phyloP scores from a whole-genome alignment of 2,797 vertebrate genomes.

The Potorous gilbertii region DNA sequence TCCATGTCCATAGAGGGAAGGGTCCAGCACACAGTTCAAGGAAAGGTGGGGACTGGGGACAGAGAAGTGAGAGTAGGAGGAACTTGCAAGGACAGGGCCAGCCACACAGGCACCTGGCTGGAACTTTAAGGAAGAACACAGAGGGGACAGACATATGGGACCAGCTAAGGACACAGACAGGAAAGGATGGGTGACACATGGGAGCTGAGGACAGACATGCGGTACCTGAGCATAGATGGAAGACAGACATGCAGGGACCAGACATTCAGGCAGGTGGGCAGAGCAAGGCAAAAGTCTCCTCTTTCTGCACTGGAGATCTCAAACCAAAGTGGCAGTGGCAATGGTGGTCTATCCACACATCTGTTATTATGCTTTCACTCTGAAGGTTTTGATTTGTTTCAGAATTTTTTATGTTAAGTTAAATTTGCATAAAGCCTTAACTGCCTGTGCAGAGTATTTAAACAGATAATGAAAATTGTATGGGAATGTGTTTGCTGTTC shows the following conservation, averaged over 20 bases:
- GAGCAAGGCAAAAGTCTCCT: background rate
- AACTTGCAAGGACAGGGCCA: background rate
- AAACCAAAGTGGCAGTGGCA: background rate
- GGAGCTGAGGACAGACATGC: background rate
- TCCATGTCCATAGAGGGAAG: background rate
- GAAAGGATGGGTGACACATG: background rate
- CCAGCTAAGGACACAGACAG: background rate
- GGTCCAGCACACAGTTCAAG: background rate
- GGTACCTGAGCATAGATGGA: background rate
- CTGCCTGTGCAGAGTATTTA: conserved; percentile 1
- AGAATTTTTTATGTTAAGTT: background rate
- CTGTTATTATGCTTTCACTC: background rate
- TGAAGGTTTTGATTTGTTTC: background rate
- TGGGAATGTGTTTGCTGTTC: conserved; percentile 44
- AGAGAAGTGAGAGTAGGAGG: too few species aligned
- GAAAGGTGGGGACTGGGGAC: too few species aligned
- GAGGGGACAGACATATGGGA: background rate
- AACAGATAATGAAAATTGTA: conserved; percentile 52
- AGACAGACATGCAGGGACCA: background rate
- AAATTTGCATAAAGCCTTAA: conserved; percentile 4
- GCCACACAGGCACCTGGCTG: background rate
- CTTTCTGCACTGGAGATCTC: background rate
- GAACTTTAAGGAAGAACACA: background rate
- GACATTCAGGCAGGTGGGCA: background rate
- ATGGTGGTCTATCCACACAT: background rate